Conservation (phyloP, 2,888 invertebrate genomes). For the Acleris emargana region DNA sequence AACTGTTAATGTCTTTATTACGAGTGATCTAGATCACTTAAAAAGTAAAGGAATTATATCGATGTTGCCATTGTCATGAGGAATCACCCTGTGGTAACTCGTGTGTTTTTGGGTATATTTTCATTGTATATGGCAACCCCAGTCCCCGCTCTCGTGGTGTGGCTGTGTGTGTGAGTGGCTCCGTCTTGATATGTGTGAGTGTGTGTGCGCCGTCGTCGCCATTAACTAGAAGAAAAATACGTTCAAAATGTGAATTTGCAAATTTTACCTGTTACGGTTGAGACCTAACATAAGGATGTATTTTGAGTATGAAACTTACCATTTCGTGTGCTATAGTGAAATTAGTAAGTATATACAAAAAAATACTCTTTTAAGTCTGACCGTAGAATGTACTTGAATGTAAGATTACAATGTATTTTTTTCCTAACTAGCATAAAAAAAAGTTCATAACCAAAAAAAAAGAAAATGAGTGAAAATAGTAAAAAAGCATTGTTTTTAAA, state of each 20-base stretch:
- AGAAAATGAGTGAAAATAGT: conserved; percentile 22
- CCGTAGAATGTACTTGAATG: conserved; percentile 34
- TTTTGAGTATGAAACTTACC: too few species aligned
- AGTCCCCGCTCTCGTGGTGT: conserved; percentile 66
- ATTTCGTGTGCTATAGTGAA: not conserved
- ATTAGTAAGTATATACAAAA: not conserved
- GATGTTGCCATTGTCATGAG: conserved; percentile 63
- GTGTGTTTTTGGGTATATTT: conserved; percentile 43
- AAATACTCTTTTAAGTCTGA: conserved; percentile 25
- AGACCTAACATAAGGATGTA: conserved; percentile 26
- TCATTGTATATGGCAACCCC: conserved; percentile 66
- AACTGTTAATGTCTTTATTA: conserved; percentile 82
- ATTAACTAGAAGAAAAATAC: conserved; percentile 81
- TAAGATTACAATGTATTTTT: conserved; percentile 24
- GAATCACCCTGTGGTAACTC: conserved; percentile 36
- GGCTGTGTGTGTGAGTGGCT: conserved; percentile 75
- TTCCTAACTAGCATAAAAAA: conserved; percentile 1
- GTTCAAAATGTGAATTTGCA: conserved; percentile 68
- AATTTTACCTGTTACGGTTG: conserved; percentile 48
- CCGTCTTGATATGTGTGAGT: conserved; percentile 83
- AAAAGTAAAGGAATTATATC: conserved; percentile 74
- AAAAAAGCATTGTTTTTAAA: conserved; percentile 41
- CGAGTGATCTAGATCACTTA: conserved; percentile 79
- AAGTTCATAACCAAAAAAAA: conserved; percentile 24
- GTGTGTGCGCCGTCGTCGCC: conserved; percentile 76